A percentile compares a stretch with the other conserved stretches of the same genome.
phyloP scores from a whole-genome alignment of 2,888 invertebrate genomes.

The Rhagium mordax region DNA sequence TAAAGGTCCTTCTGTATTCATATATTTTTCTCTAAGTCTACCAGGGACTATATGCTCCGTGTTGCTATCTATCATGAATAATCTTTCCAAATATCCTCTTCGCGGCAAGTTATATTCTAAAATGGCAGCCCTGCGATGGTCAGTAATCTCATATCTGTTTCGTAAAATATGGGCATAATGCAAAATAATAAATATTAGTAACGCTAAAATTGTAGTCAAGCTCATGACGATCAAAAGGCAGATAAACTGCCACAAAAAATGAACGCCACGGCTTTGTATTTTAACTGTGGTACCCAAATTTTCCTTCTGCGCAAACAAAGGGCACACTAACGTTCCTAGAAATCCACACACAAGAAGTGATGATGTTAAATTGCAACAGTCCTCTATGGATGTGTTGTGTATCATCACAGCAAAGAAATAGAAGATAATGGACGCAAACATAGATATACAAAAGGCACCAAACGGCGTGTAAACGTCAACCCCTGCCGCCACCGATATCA shows the following conservation, averaged over 20 bases:
- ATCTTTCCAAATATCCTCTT: constrained; percentile 46
- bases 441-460: constrained; percentile 53
- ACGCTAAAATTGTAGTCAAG: constrained; percentile 38
- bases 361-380: constrained; percentile 65
- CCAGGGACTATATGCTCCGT: constrained; percentile 51
- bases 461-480: constrained; percentile 61
- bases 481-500: constrained; percentile 63
- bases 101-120: constrained; percentile 46
- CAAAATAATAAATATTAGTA: constrained; percentile 45
- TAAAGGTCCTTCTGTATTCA: neutral
- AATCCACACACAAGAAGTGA: constrained; percentile 62
- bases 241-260: constrained; percentile 53
- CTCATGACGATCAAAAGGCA: constrained; percentile 42
- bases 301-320: constrained; percentile 53
- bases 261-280: constrained; percentile 16
- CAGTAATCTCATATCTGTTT: constrained; percentile 46
- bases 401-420: constrained; percentile 59
- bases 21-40: neutral
- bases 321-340: constrained; percentile 60
- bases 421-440: constrained; percentile 53
- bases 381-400: constrained; percentile 64
- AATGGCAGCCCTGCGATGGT: constrained; percentile 51
- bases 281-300: constrained; percentile 33
- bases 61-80: constrained; percentile 47
- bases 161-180: constrained; percentile 41